Evolutionary conservation across 2,797 vertebrate genomes (phyloP), one percentile per base, ranked within the genome.

Genomic region (Gouania willdenowi): DNA sequence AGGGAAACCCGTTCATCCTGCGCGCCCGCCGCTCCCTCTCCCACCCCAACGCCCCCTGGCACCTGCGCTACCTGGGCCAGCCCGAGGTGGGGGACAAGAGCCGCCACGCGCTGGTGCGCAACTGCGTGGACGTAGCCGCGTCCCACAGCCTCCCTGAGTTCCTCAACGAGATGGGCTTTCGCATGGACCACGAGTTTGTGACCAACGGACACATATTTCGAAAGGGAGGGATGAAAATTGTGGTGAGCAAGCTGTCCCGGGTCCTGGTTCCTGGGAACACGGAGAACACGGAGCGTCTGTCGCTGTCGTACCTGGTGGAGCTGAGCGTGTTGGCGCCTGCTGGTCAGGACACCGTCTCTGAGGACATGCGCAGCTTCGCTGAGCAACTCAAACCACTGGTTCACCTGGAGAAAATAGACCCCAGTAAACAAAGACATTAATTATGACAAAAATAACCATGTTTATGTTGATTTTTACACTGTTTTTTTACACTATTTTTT

Each of bases 121-220:
- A 95, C 79, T 98, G 94, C 0, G 94, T 99, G 4, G 97, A 99
- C 24, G 94, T 99, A 11, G 90, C 93, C 1, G 92, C 94, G 0
- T 98, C 96, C 0, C 95, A 98, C 58, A 94, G 92, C 78, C 81
- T 98, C 52, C 93, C 92, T 0, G 95, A 98, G 17, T 97, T 99
- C 49, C 87, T 98, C 18, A 90, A 93, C 32, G 95, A 99, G 76
- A 99, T 98, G 97, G 96, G 96, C 14, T 99, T 99, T 81, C 93
- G 94, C 39, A 93, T 98, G 94, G 97, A 99, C 85, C 94, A 99
- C 0, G 97, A 99, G 69, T 99, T 98, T 47, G 91, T 98, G 8
- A 89, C 94, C 43, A 93, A 91, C 11, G 97, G 97, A 0, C 94
- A 98, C 23, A 70, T 98, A 33, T 99, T 98, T 72, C 93, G 94